phyloP scores from a whole-genome alignment of 53 echinoderm and acorn worm genomes.

The Pentamera pediparva region DNA sequence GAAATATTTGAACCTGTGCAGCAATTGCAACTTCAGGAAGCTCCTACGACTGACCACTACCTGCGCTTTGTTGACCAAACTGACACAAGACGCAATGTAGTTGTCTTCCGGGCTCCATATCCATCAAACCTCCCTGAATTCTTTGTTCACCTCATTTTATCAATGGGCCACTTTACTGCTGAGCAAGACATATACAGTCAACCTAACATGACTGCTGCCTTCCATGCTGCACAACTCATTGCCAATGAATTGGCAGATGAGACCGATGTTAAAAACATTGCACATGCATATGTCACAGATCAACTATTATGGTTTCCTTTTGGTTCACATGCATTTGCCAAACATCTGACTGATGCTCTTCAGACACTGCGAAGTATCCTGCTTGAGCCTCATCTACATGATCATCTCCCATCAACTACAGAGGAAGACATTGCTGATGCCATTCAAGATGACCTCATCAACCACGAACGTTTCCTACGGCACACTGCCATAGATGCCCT shows the following conservation, averaged over 20 bases:
- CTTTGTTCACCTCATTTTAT: constrained; percentile 32
- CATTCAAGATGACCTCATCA: not conserved
- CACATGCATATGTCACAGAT: constrained; percentile 22
- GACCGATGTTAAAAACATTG: constrained; percentile 14
- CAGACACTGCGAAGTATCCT: constrained; percentile 21
- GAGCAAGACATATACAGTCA: constrained; percentile 31
- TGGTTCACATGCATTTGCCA: constrained; percentile 35
- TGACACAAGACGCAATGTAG: constrained; percentile 37
- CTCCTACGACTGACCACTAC: constrained; percentile 25
- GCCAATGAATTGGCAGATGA: not conserved
- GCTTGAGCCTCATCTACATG: not conserved
- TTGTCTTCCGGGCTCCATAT: constrained; percentile 34
- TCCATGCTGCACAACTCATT: constrained; percentile 2
- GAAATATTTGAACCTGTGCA: constrained; percentile 27
- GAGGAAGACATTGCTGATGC: not conserved
- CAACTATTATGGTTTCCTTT: constrained; percentile 35
- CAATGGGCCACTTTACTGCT: constrained; percentile 31
- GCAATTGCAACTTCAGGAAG: constrained; percentile 9
- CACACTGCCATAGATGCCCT: constrained; percentile 18
- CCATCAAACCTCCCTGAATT: constrained; percentile 26
- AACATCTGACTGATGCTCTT: constrained; percentile 25
- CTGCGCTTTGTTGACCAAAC: constrained; percentile 24
- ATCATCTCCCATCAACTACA: not conserved
- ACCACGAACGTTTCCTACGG: constrained; percentile 7
- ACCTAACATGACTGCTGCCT: constrained; percentile 38